phyloP scores from a whole-genome alignment of 2,113 vertebrate genomes.

The Brevimyrus niger region DNA sequence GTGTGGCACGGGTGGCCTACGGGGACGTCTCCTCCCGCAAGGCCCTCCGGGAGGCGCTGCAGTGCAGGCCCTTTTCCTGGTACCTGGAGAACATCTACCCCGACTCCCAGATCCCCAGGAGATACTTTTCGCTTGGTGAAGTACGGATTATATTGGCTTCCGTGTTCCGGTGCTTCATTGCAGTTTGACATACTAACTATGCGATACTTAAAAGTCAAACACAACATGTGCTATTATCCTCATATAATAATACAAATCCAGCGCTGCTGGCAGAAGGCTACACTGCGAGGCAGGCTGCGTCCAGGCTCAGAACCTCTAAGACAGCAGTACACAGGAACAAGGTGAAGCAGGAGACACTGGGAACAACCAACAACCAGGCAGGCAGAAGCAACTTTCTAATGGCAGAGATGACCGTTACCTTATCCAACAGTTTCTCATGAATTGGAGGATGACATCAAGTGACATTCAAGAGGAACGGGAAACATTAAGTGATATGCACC shows the following conservation, averaged over 20 bases:
- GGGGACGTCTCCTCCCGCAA: slow-evolving; percentile 84
- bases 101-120: slow-evolving; percentile 92
- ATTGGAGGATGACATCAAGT: neutral
- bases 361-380: too few species aligned
- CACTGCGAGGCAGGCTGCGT: neutral
- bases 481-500: neutral
- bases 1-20: slow-evolving; percentile 92
- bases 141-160: slow-evolving; percentile 59
- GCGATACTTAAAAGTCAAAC: neutral
- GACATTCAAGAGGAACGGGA: neutral
- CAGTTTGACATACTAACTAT: neutral
- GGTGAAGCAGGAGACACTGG: neutral
- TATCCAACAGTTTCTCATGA: neutral
- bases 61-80: slow-evolving; percentile 94
- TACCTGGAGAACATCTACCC: slow-evolving; percentile 96
- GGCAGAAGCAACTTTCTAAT: neutral
- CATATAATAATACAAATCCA: neutral
- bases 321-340: neutral
- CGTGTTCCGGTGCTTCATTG: neutral
- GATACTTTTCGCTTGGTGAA: slow-evolving; percentile 95
- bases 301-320: neutral
- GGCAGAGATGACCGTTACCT: neutral
- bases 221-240: neutral
- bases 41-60: slow-evolving; percentile 73
- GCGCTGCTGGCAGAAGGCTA: neutral